Evolutionary conservation across 2,888 invertebrate species (phyloP), one percentile per base, ranked within the genome.

Genomic region (Melanargia galathea): DNA sequence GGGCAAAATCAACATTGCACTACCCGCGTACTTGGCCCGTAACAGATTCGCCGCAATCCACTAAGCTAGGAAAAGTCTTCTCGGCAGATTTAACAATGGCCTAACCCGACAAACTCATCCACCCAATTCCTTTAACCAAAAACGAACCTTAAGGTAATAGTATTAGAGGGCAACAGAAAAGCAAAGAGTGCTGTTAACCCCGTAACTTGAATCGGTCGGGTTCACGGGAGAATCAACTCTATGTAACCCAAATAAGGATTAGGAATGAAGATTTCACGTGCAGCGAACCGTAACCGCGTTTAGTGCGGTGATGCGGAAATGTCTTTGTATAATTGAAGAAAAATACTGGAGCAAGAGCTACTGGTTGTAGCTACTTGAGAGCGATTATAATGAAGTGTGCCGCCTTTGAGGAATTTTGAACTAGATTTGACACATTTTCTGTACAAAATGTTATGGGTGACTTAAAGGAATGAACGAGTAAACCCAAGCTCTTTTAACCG

Each of bases 241-340:
- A 61, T 58, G 43, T 22, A 33, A 55, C 58, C 38, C 65, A 51
- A 45, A 65, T 67, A 67, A 56, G 60, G 65, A 58, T 48, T 54
- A 55, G 51, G 38, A 58, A 60, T 55, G 43, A 30, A 45, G 57
- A 46, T 46, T 33, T 43, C 30, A 55, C 24, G 55, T 8, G 63
- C 61, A 56, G 56, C 59, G 26, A 51, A 59, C 58, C 65, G 61
- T 63, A 63, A 62, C 67, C 58, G 60, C 62, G 62, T 64, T 65
- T 55, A 60, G 66, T 57, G 67, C 65, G 45, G 65, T 69, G 61
- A 67, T 60, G 69, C 69, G 65, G 69, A 69, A 69, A 67, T 60
- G 61, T 63, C 67, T 69, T 69, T 65, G 65, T 67, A 63, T 63
- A 69, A 67, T 69, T 67, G 66, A 64, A 66, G 69, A 67, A 69